Evolutionary conservation across 2,113 vertebrate species (phyloP).

Genomic region (Dryoscopus gambensis): DNA sequence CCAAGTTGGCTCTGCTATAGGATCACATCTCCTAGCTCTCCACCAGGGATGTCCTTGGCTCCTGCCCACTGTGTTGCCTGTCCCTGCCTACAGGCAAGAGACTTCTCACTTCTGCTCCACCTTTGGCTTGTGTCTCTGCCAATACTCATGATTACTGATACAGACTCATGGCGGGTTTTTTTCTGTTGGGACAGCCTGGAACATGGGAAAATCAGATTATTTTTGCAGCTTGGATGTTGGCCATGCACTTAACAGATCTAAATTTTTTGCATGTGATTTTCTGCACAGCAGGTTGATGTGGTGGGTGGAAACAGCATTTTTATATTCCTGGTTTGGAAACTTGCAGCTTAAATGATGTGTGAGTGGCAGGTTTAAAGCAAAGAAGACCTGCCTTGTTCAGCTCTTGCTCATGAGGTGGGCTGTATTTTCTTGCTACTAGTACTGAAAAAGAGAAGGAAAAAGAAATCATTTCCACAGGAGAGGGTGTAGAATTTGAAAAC

Average conservation of each 20-base stretch:
- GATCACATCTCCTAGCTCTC: not conserved
- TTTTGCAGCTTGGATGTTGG: not conserved
- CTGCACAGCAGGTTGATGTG: not conserved
- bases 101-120: not conserved
- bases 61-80: not conserved
- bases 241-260: not conserved
- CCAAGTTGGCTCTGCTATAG: not conserved
- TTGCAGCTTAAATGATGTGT: not conserved
- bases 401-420: not conserved
- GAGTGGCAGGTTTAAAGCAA: conserved; percentile 17
- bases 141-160: not conserved
- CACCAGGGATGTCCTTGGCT: not conserved
- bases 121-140: not conserved
- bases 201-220: not conserved
- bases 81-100: not conserved
- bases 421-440: not conserved
- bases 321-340: not conserved
- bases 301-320: not conserved
- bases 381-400: not conserved
- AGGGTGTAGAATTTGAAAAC: not conserved
- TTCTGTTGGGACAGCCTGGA: not conserved
- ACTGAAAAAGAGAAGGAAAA: not conserved
- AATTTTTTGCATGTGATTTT: not conserved
- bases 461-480: not conserved
- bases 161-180: rapidly evolving